These are phyloP conservation scores for Lagria hirta DNA, from an alignment of 2,888 invertebrate species.

Conservation along the genomic window DNA sequence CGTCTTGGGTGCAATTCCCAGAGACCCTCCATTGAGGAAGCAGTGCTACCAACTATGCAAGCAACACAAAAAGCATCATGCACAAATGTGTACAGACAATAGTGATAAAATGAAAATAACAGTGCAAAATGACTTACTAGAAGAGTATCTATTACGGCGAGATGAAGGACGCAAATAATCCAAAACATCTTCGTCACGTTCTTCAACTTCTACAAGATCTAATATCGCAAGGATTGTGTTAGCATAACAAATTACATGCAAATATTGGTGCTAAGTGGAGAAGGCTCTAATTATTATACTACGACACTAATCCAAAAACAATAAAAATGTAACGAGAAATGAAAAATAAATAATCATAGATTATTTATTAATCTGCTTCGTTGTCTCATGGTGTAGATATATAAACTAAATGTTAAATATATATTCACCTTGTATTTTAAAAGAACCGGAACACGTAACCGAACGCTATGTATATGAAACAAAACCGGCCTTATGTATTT, in stretches of 20 bases:
- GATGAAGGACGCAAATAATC: conserved; percentile 44
- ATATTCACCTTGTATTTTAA: too few relatives aligned
- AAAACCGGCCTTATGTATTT: too few relatives aligned
- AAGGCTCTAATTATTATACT: too few relatives aligned
- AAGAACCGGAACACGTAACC: too few relatives aligned
- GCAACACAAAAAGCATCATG: conserved; percentile 41
- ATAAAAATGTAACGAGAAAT: too few relatives aligned
- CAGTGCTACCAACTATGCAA: conserved; percentile 60
- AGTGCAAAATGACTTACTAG: conserved; percentile 57
- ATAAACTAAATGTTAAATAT: too few relatives aligned
- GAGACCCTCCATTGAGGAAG: conserved; percentile 70
- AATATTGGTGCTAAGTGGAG: too few relatives aligned
- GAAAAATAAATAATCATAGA: too few relatives aligned
- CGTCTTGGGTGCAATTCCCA: conserved; percentile 74
- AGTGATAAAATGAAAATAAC: conserved; percentile 7
- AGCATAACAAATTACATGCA: neutral
- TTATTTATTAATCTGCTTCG: too few relatives aligned
- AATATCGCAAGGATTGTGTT: conserved; percentile 18
- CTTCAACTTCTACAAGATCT: conserved; percentile 63
- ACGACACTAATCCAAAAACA: too few relatives aligned
- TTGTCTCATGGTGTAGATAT: too few relatives aligned
- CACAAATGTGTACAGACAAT: conserved; percentile 13
- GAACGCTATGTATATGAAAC: too few relatives aligned
- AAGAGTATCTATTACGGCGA: conserved; percentile 59
- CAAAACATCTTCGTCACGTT: conserved; percentile 51